phyloP scores from a whole-genome alignment of 2,888 invertebrate species.

The Tineola bisselliella region DNA sequence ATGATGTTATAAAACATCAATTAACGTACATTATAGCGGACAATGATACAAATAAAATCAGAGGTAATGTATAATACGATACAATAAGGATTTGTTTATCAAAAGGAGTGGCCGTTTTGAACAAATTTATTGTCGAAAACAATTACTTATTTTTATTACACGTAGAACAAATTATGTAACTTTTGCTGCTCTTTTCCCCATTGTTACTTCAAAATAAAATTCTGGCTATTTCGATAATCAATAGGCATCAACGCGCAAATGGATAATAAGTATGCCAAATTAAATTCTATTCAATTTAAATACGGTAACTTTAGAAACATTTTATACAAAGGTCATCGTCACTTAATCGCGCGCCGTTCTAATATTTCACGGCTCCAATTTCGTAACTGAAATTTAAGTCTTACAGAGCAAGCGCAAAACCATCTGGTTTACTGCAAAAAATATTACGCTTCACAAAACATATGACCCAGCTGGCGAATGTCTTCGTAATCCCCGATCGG shows the following conservation, averaged over 20 bases:
- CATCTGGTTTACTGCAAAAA: slow-evolving; percentile 47
- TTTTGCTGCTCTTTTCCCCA: too few relatives aligned
- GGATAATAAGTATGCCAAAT: too few relatives aligned
- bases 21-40: not conserved
- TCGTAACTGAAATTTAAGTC: slow-evolving; percentile 49
- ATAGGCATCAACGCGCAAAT: too few relatives aligned
- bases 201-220: too few relatives aligned
- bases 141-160: too few relatives aligned
- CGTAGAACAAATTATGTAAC: too few relatives aligned
- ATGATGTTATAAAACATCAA: not conserved
- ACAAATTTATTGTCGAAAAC: not conserved
- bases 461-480: slow-evolving; percentile 40
- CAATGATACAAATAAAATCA: not conserved
- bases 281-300: not conserved
- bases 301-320: not conserved
- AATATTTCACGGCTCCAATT: slow-evolving; percentile 40
- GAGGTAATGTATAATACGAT: not conserved
- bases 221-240: too few relatives aligned
- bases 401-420: slow-evolving; percentile 34
- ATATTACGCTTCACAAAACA: slow-evolving; percentile 52
- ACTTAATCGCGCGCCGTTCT: slow-evolving; percentile 22
- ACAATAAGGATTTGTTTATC: not conserved
- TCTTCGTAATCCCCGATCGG: not conserved
- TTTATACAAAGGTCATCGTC: slow-evolving; percentile 23
- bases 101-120: not conserved